Base-by-base conservation (phyloP, 2,113 vertebrate genomes). In the Loxodonta africana region DNA sequence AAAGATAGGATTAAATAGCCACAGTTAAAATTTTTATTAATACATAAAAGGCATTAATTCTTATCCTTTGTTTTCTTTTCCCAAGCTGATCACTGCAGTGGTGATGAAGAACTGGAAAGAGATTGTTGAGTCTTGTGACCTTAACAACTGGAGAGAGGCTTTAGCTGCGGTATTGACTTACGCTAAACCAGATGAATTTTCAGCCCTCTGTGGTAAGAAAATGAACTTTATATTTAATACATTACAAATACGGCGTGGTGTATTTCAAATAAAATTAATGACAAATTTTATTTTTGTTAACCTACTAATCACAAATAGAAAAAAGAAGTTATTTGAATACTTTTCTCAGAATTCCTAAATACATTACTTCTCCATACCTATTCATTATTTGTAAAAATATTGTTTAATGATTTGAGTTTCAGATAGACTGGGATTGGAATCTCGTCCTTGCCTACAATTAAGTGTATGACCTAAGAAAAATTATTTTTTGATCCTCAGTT, bases 141-240 rank as follows among this genome's bases (percentile, higher is more conserved):
- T 99, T 97, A 99, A 99, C 89, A 99, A 99, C 94, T 99, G 99
- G 99, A 99, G 98, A 97, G 99, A 99, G 88, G 99, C 99, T 10
- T 98, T 99, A 97, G 99, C 99, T 97, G 99, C 99, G 9, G 99
- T 99, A 81, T 98, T 99, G 98, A 99, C 99, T 95, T 99, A 99
- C 0, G 99, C 99, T 53, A 99, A 98, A 93, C 99, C 99, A 4
- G 99, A 99, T n/a, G 99, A 99, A 97, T 99, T 99, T 98, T 99
- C 99, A 37, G 94, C 99, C n/a, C 99, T 99, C 26, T 99, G 99
- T 0, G 99, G 99, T 99, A 94, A 98, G 99, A 83, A 95, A 96
- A 1, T 77, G 15, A 90, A 12, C 21, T 80, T 85, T 87, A 30
- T 37, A 11, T 83, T 88, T 67, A 51, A n/a, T 82, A 20, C 12